phyloP scores from a whole-genome alignment of 1,140 invertebrate species.

The Pomacea maculata region DNA sequence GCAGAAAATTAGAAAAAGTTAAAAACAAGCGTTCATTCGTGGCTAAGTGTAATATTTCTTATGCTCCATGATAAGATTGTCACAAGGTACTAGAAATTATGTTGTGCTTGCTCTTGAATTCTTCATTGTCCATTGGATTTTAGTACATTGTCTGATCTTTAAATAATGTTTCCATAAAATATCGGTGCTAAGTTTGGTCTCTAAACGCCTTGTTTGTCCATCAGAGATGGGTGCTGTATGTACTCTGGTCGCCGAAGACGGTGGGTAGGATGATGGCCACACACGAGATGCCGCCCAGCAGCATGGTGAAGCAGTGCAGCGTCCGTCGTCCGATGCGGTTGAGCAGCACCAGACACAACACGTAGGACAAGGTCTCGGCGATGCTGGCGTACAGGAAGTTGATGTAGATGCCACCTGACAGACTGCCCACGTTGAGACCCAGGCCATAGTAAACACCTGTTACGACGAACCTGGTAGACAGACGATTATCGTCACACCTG shows the following conservation, averaged over 20 bases:
- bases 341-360: constrained; percentile 41
- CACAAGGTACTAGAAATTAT: too few species aligned
- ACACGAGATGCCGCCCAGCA: constrained; percentile 49
- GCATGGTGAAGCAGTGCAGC: constrained; percentile 45
- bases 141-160: too few species aligned
- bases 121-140: too few species aligned
- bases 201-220: too few species aligned
- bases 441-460: constrained; percentile 62
- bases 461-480: constrained; percentile 35
- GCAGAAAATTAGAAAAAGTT: too few species aligned
- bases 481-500: too few species aligned
- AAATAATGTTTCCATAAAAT: too few species aligned
- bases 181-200: too few species aligned
- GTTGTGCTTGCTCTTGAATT: too few species aligned
- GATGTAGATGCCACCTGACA: constrained; percentile 57
- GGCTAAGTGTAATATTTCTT: too few species aligned
- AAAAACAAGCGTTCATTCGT: too few species aligned
- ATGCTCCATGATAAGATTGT: too few species aligned
- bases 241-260: constrained; percentile 41
- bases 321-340: constrained; percentile 44
- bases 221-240: neutral
- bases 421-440: constrained; percentile 65
- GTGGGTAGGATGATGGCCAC: constrained; percentile 44
- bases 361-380: constrained; percentile 78
- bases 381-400: constrained; percentile 68